Evolutionary conservation across 1,140 invertebrate species (phyloP), one percentile per base, ranked within the genome.

Genomic region (Copidosoma floridanum): DNA sequence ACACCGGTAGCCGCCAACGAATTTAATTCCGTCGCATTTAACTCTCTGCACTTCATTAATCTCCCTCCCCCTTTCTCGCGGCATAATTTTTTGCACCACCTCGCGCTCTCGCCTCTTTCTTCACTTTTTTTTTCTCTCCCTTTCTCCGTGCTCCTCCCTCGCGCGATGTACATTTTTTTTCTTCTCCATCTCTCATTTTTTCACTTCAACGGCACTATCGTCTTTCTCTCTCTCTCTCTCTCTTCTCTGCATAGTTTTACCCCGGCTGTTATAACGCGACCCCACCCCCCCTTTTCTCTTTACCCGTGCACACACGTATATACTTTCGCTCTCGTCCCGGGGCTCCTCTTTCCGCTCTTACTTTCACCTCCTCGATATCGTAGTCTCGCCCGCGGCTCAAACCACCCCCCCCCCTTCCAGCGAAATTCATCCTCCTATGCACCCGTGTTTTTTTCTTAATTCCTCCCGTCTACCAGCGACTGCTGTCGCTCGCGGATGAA

Each of bases 401-500:
- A 56, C 47, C 37, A 32, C 18, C 53, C 21, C 2, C 18, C 47
- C 21, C n/a, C 3, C 26, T 55, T 55, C 44, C 52, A 44, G 41
- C 29, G 37, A 46, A 47, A 47, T 56, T 46, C 46, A 7, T n/a
- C 35, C 10, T 40, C 40, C 26, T 18, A 16, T 40, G 3, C 21
- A 11, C 18, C 44, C 2, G 29, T 23, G 26, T 32, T 55, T 12
- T 8, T 26, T 27, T 14, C 12, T 20, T 50, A 40, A 27, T 35
- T 12, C 27, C 35, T 16, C 11, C 7, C 7, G 5, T 18, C 43
- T 23, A 32, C 12, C 29, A 32, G 6, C 29, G 29, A 32, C 29
- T 32, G 29, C 12, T 32, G 24, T 48, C 44, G 44, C 47, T 1
- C 32, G 20, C 32, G 38, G 68, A 70, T 71, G 69, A 71, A 70